Conservation (phyloP, 2,797 vertebrate genomes). For the Hyperoplus lanceolatus region DNA sequence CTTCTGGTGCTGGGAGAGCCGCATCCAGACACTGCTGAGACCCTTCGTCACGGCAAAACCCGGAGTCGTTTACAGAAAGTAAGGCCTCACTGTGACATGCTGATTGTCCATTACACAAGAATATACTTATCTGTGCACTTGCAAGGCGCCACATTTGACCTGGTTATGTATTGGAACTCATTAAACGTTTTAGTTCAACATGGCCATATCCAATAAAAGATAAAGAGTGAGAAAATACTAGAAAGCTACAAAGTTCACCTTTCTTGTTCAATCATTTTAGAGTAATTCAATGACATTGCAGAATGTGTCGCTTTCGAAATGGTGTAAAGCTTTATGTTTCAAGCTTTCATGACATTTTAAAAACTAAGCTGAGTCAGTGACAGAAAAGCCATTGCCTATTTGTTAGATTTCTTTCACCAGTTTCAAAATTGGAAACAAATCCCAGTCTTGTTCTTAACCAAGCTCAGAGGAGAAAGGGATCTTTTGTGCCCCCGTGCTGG, state of each 20-base stretch:
- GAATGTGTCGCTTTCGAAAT: not conserved
- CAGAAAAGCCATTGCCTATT: slow-evolving; percentile 28
- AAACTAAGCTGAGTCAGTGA: slow-evolving; percentile 4
- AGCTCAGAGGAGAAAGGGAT: slow-evolving; percentile 65
- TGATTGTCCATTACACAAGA: not conserved
- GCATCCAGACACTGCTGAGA: slow-evolving; percentile 94
- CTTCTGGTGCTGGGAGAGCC: slow-evolving; percentile 99
- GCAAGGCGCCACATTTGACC: not conserved
- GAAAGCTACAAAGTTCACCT: not conserved
- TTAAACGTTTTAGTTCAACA: not conserved
- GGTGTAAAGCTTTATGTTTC: slow-evolving; percentile 1
- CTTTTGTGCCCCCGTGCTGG: slow-evolving; percentile 63
- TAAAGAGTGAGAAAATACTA: not conserved
- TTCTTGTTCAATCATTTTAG: not conserved
- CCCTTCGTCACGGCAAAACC: slow-evolving; percentile 97
- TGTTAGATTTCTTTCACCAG: slow-evolving; percentile 36
- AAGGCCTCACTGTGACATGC: slow-evolving; percentile 71
- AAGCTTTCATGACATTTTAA: not conserved
- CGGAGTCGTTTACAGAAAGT: slow-evolving; percentile 95
- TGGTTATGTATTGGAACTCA: not conserved
- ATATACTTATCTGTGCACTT: not conserved
- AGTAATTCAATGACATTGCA: not conserved
- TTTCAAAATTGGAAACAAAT: slow-evolving; percentile 76
- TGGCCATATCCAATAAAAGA: not conserved
- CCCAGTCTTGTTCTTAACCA: slow-evolving; percentile 57